These are phyloP conservation scores for Pomacea maculata DNA, from an alignment of 1,140 invertebrate species.

Conservation along the genomic window DNA sequence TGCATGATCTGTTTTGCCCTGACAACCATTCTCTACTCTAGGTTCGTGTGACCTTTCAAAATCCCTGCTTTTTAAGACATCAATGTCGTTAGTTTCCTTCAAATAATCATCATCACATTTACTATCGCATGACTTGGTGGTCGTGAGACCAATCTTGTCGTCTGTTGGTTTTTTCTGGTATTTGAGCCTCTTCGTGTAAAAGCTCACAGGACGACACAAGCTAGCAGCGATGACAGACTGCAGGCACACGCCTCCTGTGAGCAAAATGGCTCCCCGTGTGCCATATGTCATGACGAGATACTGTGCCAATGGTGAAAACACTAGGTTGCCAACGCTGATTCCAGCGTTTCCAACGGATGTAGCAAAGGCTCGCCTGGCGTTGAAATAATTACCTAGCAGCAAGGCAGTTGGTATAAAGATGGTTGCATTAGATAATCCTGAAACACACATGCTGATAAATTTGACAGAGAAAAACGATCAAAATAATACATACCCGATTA, in stretches of 20 bases:
- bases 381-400: constrained; percentile 45
- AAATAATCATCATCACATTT: no score
- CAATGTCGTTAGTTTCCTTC: no score
- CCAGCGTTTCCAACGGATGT: constrained; percentile 35
- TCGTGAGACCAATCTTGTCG: no score
- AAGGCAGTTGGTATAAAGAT: constrained; percentile 34
- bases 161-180: no score
- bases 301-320: constrained; percentile 32
- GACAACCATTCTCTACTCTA: no score
- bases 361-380: constrained; percentile 37
- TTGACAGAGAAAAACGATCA: no score
- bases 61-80: no score
- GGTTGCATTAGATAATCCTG: constrained; percentile 34
- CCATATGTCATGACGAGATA: constrained; percentile 36
- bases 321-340: constrained; percentile 29
- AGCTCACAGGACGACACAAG: constrained; percentile 26
- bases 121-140: no score
- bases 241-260: constrained; percentile 73
- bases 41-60: no score
- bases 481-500: no score
- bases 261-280: constrained; percentile 67
- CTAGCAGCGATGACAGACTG: constrained; percentile 21
- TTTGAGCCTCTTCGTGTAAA: neutral
- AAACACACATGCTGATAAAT: neutral
- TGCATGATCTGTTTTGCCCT: no score